Base-by-base conservation (phyloP, 1,140 invertebrate species). In the Cydia strobilella region DNA sequence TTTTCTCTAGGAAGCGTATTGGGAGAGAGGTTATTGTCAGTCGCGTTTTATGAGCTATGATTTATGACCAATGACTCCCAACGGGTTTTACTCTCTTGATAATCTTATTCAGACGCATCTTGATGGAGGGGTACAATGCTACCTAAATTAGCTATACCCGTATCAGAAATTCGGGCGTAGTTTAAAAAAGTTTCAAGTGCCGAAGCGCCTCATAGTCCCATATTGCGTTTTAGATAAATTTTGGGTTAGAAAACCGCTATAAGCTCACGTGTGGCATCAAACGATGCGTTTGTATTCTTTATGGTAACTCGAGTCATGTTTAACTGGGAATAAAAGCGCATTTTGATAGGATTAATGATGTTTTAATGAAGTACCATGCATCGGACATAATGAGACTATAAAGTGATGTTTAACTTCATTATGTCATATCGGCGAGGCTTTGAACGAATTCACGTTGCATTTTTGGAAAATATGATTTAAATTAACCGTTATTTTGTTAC, bases 51-150 rank as follows among this genome's bases (percentile, higher is more conserved):
- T 91, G 89, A 86, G 87, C 85, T 90, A 93, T 93, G 91, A 93
- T 93, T 93, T 92, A 93, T 93, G 91, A 91, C 82, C 86, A 83
- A 86, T 90, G 90, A 91, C 91, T 93, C 88, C 91, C 90, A 91
- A 92, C 88, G 87, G 90, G 86, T 89, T 91, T 83, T 90, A 78
- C 77, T 77, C 79, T 84, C 84, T 75, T 90, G 91, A 91, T 93
- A 92, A 93, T 93, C 89, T 93, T 86, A 93, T 90, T 91, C 89
- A 91, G 84, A 80, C 82, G 80, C 80, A 79, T 84, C 85, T 88
- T 84, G 87, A 88, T 84, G 86, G 85, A 84, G 84, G 82, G 86
- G 84, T 83, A 92, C 91, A 93, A 93, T 93, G 91, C 91, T 92
- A 93, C 91, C 87, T 92, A 93, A 93, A 93, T 93, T 93, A 93